Evolutionary conservation across 2,113 vertebrate species (phyloP).

Genomic region (Notiomystis cincta): DNA sequence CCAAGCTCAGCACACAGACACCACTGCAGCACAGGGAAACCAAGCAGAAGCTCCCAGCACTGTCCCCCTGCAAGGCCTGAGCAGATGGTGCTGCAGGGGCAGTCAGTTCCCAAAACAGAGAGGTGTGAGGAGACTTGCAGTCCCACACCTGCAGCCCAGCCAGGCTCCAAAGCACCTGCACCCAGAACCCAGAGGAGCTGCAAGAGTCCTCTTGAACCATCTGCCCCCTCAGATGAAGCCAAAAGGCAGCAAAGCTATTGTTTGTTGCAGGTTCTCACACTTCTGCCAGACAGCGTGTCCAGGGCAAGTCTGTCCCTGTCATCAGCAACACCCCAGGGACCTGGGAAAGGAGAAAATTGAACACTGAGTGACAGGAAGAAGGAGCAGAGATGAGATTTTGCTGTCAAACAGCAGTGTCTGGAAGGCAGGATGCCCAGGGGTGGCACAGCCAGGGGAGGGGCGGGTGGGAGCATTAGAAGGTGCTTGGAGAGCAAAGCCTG

Average conservation of each 20-base stretch:
- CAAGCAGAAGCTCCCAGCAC: rapidly evolving
- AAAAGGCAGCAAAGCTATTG: background rate
- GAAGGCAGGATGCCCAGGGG: background rate
- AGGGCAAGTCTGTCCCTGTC: background rate
- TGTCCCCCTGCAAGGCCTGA: rapidly evolving
- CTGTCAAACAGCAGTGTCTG: background rate
- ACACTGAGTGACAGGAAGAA: background rate
- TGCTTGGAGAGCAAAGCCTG: background rate
- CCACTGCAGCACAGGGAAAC: rapidly evolving
- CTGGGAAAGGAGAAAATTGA: rapidly evolving
- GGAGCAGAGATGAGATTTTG: too few relatives aligned
- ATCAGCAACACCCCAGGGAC: background rate
- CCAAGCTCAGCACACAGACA: background rate
- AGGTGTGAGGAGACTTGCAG: rapidly evolving
- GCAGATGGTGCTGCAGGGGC: background rate
- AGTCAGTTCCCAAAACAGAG: rapidly evolving
- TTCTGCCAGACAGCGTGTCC: background rate
- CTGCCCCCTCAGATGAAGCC: background rate
- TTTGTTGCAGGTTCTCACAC: background rate
- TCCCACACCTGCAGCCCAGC: too few relatives aligned
- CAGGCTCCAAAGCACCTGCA: background rate
- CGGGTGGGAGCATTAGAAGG: background rate
- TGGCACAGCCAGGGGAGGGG: too few relatives aligned
- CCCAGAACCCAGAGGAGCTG: too few relatives aligned
- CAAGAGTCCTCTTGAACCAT: background rate